phyloP scores from a whole-genome alignment of 2,888 invertebrate genomes.

The Drosophila ezoana region DNA sequence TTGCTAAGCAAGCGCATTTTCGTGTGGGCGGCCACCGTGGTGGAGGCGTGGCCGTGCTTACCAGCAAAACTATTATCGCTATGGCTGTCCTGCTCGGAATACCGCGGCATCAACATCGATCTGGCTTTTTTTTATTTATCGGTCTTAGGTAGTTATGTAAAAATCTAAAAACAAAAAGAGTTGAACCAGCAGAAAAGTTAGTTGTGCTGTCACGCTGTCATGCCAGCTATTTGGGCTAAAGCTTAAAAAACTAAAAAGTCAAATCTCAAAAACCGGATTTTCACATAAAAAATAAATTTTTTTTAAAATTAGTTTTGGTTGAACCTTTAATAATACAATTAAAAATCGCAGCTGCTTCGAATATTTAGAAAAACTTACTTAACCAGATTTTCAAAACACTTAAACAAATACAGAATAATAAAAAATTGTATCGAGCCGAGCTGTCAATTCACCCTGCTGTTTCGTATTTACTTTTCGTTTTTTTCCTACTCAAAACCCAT shows the following conservation, averaged over 20 bases:
- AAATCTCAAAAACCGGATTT: background rate
- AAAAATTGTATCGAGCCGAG: background rate
- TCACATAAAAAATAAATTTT: background rate
- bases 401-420: background rate
- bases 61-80: slow-evolving; percentile 43
- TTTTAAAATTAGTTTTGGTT: background rate
- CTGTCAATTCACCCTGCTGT: background rate
- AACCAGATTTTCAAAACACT: slow-evolving; percentile 25
- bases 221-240: background rate
- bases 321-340: background rate
- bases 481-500: background rate
- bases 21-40: slow-evolving; percentile 71
- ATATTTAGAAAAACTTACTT: slow-evolving; percentile 12
- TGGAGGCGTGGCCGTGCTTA: slow-evolving; percentile 44
- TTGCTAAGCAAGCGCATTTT: slow-evolving; percentile 72
- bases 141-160: slow-evolving; percentile 25
- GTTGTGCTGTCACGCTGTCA: background rate
- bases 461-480: slow-evolving; percentile 1
- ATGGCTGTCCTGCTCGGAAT: slow-evolving; percentile 54
- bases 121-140: slow-evolving; percentile 2
- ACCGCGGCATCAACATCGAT: slow-evolving; percentile 77
- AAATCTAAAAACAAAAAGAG: slow-evolving; percentile 24
- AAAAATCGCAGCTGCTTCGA: slow-evolving; percentile 10
- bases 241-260: background rate
- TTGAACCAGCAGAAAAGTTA: background rate